Evolutionary conservation across 2,888 invertebrate species (phyloP).

Genomic region (Trissolcus brochymenae): DNA sequence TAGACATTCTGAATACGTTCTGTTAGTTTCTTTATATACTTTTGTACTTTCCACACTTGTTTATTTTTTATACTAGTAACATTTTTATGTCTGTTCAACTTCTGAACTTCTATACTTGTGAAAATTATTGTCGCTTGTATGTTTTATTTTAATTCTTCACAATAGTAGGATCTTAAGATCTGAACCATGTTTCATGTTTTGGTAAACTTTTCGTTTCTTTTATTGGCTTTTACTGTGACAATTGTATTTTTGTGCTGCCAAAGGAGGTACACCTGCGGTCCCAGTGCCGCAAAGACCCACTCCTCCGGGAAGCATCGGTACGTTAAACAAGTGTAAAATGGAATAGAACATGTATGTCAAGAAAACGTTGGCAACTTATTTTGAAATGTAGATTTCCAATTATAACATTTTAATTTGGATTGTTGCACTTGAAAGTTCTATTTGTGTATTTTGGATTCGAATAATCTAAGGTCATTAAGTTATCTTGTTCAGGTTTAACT

Average conservation of each 20-base stretch:
- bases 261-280: conserved; percentile 69
- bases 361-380: no score
- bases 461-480: no score
- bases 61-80: conserved; percentile 1
- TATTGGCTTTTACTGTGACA: conserved; percentile 48
- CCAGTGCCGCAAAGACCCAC: conserved; percentile 74
- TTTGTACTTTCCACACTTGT: no score
- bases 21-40: no score
- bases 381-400: no score
- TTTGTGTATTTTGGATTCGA: no score
- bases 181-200: background rate
- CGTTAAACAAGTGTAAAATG: conserved; percentile 54
- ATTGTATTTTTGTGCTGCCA: conserved; percentile 69
- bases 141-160: background rate
- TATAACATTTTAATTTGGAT: no score
- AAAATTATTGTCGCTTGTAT: background rate
- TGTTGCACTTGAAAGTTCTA: no score
- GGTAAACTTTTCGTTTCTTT: conserved; percentile 1
- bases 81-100: background rate
- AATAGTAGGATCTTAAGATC: conserved; percentile 5
- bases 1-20: no score
- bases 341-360: no score
- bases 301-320: conserved; percentile 75
- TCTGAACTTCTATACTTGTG: no score
- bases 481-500: no score